Conservation (phyloP, 1,140 invertebrate species). For the Coelopa frigida region DNA sequence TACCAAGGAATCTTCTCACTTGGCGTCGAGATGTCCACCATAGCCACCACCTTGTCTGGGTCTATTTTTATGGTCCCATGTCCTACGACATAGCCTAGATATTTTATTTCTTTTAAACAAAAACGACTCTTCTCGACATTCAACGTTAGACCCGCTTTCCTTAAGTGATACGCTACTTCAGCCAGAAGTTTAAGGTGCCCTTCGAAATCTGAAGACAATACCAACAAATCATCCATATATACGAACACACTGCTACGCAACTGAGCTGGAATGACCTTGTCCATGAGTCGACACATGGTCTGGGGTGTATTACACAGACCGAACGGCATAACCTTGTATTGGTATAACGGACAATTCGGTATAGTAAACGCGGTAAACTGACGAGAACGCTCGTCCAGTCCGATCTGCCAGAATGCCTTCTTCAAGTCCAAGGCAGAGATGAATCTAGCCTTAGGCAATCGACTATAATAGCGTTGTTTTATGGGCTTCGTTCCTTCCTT, state of each 20-base stretch:
- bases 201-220: slow-evolving; percentile 33
- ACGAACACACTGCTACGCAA: slow-evolving; percentile 10
- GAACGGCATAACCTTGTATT: slow-evolving; percentile 25
- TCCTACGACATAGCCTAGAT: slow-evolving; percentile 10
- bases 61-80: slow-evolving; percentile 4
- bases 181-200: slow-evolving; percentile 28
- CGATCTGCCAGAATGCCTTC: slow-evolving; percentile 22
- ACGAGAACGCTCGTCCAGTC: slow-evolving; percentile 11
- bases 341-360: slow-evolving; percentile 25
- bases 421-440: slow-evolving; percentile 11
- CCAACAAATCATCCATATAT: slow-evolving; percentile 36
- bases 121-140: slow-evolving; percentile 8
- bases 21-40: too few relatives aligned
- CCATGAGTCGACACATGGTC: slow-evolving; percentile 8
- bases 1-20: too few relatives aligned
- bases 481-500: too few relatives aligned
- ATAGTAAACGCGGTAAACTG: slow-evolving; percentile 42
- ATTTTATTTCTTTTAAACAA: slow-evolving; percentile 1
- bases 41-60: slow-evolving; percentile 5
- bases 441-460: slow-evolving; percentile 26
- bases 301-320: slow-evolving; percentile 11
- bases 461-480: too few relatives aligned
- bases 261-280: slow-evolving; percentile 4
- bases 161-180: slow-evolving; percentile 16
- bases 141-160: slow-evolving; percentile 12